Evolutionary conservation across 2,113 vertebrate genomes (phyloP).

Genomic region (Chloroceryle aenea): DNA sequence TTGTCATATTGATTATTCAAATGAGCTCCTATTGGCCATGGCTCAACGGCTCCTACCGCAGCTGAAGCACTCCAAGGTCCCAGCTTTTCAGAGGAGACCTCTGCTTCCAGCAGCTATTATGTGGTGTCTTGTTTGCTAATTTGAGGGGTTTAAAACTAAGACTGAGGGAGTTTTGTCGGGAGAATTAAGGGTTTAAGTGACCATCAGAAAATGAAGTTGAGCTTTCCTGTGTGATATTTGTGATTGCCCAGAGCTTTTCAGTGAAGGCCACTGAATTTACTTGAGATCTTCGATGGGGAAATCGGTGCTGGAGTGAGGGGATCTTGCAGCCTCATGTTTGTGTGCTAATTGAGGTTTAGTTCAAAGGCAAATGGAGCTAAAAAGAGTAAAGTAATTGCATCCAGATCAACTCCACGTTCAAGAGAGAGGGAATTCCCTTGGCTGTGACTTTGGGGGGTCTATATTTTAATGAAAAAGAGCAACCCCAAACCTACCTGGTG

Average conservation of each 20-base stretch:
- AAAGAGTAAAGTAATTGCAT: constrained; percentile 35
- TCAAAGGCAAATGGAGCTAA: constrained; percentile 28
- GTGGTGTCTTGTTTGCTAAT: constrained; percentile 74
- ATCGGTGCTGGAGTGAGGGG: neutral
- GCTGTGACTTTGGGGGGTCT: neutral
- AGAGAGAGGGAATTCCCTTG: neutral
- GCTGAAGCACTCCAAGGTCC: constrained; percentile 79
- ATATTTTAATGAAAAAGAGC: neutral
- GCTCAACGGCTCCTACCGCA: constrained; percentile 69
- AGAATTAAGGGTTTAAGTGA: constrained; percentile 72
- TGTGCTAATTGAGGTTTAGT: constrained; percentile 28
- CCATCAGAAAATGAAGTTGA: constrained; percentile 33
- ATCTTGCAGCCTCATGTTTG: constrained; percentile 5
- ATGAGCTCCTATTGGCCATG: constrained; percentile 82
- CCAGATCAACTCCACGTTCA: constrained; percentile 9
- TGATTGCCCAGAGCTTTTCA: neutral
- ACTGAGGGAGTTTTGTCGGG: constrained; percentile 35
- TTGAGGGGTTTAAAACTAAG: constrained; percentile 51
- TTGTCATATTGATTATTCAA: constrained; percentile 99
- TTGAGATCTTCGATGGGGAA: neutral
- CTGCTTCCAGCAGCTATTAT: constrained; percentile 63
- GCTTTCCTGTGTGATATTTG: neutral
- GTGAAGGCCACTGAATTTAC: neutral
- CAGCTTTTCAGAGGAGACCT: constrained; percentile 75
- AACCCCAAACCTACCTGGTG: neutral